Percentiles rank a stretch among this genome's conserved stretches.
These are phyloP conservation scores for Nemopilema nomurai DNA, from an alignment of 30 jellyfish, hydroid and myxozoan genomes.

Conservation along the genomic window DNA sequence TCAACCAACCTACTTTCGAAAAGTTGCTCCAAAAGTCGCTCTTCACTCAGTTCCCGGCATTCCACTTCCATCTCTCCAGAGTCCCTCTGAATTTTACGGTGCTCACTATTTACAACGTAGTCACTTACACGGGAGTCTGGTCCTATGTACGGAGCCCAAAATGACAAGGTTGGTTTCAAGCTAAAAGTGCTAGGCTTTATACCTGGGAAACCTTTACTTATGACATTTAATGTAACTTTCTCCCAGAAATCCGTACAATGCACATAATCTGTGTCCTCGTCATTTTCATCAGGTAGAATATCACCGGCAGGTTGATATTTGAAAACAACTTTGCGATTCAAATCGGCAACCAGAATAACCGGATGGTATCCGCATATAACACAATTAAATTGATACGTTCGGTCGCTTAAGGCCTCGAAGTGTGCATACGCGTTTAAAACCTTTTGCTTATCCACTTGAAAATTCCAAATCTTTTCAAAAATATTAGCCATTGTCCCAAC, in stretches of 20 bases:
- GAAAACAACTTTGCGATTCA: too few species aligned
- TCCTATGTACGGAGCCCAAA: slow-evolving; percentile 22
- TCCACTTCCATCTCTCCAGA: neutral
- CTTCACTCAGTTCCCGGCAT: slow-evolving; percentile 22
- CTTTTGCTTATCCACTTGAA: slow-evolving; percentile 1
- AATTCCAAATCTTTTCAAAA: neutral
- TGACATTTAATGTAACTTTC: neutral
- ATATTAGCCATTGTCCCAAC: slow-evolving; percentile 28
- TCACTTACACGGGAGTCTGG: neutral
- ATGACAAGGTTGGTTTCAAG: slow-evolving; percentile 5
- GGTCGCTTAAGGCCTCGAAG: neutral
- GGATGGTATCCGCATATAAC: too few species aligned
- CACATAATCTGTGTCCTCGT: slow-evolving; percentile 13
- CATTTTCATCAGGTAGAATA: neutral
- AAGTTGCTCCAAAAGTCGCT: neutral
- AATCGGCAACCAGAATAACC: too few species aligned
- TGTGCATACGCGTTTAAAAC: slow-evolving; percentile 4
- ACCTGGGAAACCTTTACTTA: slow-evolving; percentile 2
- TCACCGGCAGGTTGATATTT: too few species aligned
- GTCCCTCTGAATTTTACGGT: neutral
- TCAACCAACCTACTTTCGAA: neutral
- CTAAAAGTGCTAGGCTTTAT: neutral
- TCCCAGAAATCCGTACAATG: slow-evolving; percentile 3
- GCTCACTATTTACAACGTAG: neutral
- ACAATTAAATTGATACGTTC: too few species aligned